A percentile compares a stretch with the other conserved stretches of the same genome.
These are phyloP conservation scores for Lithosia quadra DNA, from an alignment of 2,888 invertebrate species.

Conservation along the genomic window DNA sequence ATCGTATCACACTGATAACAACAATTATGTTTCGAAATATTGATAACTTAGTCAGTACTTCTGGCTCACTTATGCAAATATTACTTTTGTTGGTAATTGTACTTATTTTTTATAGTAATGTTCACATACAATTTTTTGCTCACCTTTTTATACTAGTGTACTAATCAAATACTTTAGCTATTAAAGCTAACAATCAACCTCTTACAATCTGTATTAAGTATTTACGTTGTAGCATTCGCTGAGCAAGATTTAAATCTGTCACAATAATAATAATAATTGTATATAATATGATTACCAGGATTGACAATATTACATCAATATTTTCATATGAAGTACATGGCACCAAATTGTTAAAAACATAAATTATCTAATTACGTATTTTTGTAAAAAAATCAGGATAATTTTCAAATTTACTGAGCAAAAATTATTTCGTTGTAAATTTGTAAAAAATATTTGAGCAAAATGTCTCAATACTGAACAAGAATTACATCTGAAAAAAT, in stretches of 20 bases:
- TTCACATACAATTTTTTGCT: background rate
- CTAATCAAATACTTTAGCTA: background rate
- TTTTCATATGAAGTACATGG: slow-evolving; percentile 27
- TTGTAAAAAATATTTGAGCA: background rate
- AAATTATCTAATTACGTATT: slow-evolving; percentile 3
- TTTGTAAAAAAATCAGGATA: background rate
- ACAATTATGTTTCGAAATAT: slow-evolving; percentile 54
- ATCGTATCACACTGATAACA: slow-evolving; percentile 79
- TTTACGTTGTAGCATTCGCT: background rate
- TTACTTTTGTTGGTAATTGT: slow-evolving; percentile 3
- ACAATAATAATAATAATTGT: background rate
- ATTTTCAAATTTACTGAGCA: background rate
- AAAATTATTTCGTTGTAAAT: background rate
- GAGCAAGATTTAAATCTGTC: background rate
- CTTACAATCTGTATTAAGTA: background rate
- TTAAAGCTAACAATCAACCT: background rate
- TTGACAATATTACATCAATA: background rate
- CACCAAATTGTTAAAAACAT: slow-evolving; percentile 21
- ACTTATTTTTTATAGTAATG: background rate
- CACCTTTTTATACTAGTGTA: background rate
- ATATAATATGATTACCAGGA: background rate
- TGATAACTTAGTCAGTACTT: slow-evolving; percentile 53
- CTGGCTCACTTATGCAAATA: slow-evolving; percentile 30
- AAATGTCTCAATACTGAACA: slow-evolving; percentile 12
- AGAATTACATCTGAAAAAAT: slow-evolving; percentile 28